Evolutionary conservation across 2,888 invertebrate species (phyloP).

Genomic region (Galerucella nymphaeae): DNA sequence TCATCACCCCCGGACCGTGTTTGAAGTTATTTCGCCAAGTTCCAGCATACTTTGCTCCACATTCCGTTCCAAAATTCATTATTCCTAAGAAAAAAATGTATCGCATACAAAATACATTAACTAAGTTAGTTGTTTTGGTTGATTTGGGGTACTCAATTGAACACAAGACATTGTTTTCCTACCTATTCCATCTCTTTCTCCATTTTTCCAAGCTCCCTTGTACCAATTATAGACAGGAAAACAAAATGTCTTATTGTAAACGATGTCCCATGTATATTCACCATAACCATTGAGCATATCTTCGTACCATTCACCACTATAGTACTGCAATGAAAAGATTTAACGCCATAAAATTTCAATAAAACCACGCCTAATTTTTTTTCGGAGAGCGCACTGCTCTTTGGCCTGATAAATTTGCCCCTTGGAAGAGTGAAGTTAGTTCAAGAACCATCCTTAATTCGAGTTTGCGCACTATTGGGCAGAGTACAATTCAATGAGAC

Average conservation of each 20-base stretch:
- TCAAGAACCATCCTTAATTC: no score
- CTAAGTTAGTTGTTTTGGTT: no score
- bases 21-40: conserved; percentile 69
- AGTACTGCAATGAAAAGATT: conserved; percentile 64
- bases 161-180: not conserved
- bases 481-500: no score
- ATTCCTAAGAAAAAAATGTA: conserved; percentile 54
- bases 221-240: conserved; percentile 68
- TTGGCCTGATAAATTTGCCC: no score
- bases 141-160: no score
- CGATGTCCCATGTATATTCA: conserved; percentile 70
- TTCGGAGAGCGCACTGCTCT: no score
- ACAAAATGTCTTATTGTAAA: conserved; percentile 68
- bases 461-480: no score
- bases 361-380: no score
- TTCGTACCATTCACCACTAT: conserved; percentile 71
- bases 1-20: conserved; percentile 68
- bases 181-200: conserved; percentile 57
- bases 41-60: conserved; percentile 70
- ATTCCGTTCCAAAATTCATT: conserved; percentile 66
- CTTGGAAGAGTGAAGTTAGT: no score
- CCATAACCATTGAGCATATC: conserved; percentile 71
- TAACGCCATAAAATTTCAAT: no score
- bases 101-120: no score
- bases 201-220: conserved; percentile 70